Evolutionary conservation across 2,888 invertebrate species (phyloP), one percentile per base, ranked within the genome.

Genomic region (Eulithis testata): DNA sequence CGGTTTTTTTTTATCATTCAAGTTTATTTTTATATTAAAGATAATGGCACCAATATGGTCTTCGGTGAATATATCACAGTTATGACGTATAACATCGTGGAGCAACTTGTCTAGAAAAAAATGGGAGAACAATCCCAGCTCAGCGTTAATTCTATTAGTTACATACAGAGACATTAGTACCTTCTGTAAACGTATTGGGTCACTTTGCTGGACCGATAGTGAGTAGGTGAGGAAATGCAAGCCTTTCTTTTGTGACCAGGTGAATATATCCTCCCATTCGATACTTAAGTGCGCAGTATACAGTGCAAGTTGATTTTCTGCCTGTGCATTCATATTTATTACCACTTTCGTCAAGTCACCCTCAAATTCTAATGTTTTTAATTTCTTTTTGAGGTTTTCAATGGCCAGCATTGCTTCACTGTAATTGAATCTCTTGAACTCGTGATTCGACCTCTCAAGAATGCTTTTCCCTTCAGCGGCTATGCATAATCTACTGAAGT

Each of bases 201-300:
- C 93, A 76, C 87, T 89, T 71, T 91, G 91, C 68, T 91, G 88
- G 0, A 93, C 86, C 2, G 89, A 86, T 44, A 93, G 64, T 0
- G 90, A 89, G 65, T 89, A 92, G 0, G 86, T 87, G 1, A 89
- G 76, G 60, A 78, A 84, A 67, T 83, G 78, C 0, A 89, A 73
- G n/a, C 89, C 85, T 74, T 82, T 87, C 60, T 83, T 85, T 69
- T 90, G 88, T 0, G 85, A 82, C 92, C 92, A 93, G 43, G 82
- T 81, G 63, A 93, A 93, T 14, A 92, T 85, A 43, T 89, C 88
- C 63, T 92, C 90, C 92, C 91, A 92, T 77, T 93, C 91, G 31
- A 84, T 74, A 67, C 91, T 91, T n/a, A 92, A 70, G 52, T 91
- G 87, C 1, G 92, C 90, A 21, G 81, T 80, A 63, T 89, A 92